A percentile compares a stretch with the other conserved stretches of the same genome.
Evolutionary conservation across 1,140 invertebrate species (phyloP).

Genomic region (Akabosia matsudoensis): DNA sequence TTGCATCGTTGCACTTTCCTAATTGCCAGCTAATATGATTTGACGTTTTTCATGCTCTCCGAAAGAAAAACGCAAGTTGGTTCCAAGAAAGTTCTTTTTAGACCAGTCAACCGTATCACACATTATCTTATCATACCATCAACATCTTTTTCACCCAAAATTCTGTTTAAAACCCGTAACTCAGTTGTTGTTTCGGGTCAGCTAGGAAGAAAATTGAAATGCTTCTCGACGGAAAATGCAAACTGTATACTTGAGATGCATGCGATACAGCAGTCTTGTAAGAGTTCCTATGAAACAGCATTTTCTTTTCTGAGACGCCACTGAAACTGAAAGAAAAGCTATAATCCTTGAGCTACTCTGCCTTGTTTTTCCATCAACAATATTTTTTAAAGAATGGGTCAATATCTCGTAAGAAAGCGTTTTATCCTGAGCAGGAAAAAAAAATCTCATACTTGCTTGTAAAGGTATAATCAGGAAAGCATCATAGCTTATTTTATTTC

Average conservation of each 20-base stretch:
- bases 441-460: background rate
- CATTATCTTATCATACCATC: background rate
- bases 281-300: background rate
- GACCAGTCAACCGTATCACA: background rate
- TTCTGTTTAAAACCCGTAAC: background rate
- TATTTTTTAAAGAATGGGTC: slow-evolving; percentile 30
- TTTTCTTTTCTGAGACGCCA: background rate
- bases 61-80: background rate
- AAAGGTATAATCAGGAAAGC: background rate
- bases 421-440: background rate
- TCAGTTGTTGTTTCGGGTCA: background rate
- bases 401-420: no score
- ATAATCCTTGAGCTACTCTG: slow-evolving; percentile 32
- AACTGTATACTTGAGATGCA: no score
- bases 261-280: no score
- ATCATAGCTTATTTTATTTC: no score
- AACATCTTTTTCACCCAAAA: background rate
- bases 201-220: background rate
- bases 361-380: slow-evolving; percentile 10
- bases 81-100: background rate
- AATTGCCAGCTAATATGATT: slow-evolving; percentile 15
- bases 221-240: no score
- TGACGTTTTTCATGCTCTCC: background rate
- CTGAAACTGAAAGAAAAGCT: slow-evolving; percentile 32
- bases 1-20: slow-evolving; percentile 5